A percentile compares a stretch with the other conserved stretches of the same genome.
phyloP scores from a whole-genome alignment of 2,113 vertebrate species.

The Polypterus senegalus region DNA sequence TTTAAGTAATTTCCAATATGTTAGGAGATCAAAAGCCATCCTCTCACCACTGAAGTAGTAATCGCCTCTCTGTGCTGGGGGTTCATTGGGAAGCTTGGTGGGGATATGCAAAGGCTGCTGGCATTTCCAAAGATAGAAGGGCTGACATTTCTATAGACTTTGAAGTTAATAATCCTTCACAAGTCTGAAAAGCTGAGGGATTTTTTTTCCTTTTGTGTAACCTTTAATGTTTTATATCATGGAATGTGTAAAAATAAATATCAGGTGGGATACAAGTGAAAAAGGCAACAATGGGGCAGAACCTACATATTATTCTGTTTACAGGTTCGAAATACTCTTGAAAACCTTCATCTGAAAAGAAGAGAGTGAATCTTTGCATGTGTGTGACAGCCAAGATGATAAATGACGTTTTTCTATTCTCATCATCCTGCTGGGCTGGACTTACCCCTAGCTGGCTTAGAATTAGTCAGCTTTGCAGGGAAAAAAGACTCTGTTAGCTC shows the following conservation, averaged over 20 bases:
- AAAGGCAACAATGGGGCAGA: slow-evolving; percentile 23
- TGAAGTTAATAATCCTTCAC: slow-evolving; percentile 95
- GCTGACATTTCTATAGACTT: slow-evolving; percentile 89
- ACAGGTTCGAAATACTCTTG: neutral
- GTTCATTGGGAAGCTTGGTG: slow-evolving; percentile 50
- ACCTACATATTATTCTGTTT: neutral
- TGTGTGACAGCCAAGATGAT: neutral
- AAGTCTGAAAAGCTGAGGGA: slow-evolving; percentile 60
- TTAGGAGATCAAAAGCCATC: slow-evolving; percentile 83
- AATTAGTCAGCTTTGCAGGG: too few relatives aligned
- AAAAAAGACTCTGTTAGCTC: too few relatives aligned
- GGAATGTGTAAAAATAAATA: slow-evolving; percentile 49
- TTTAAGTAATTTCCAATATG: slow-evolving; percentile 88
- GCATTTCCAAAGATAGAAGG: slow-evolving; percentile 89
- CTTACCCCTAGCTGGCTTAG: neutral
- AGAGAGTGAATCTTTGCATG: neutral
- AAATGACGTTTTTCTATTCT: neutral
- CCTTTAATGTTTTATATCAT: slow-evolving; percentile 52
- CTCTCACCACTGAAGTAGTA: slow-evolving; percentile 55
- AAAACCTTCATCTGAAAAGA: neutral
- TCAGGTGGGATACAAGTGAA: slow-evolving; percentile 21
- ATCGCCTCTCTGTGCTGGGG: slow-evolving; percentile 74
- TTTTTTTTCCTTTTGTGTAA: slow-evolving; percentile 35
- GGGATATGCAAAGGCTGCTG: slow-evolving; percentile 81
- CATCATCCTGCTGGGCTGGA: neutral